Percentiles rank a stretch among this genome's conserved stretches.
phyloP scores from a whole-genome alignment of 2,797 vertebrate genomes.

The Rhyacichthys aspro region DNA sequence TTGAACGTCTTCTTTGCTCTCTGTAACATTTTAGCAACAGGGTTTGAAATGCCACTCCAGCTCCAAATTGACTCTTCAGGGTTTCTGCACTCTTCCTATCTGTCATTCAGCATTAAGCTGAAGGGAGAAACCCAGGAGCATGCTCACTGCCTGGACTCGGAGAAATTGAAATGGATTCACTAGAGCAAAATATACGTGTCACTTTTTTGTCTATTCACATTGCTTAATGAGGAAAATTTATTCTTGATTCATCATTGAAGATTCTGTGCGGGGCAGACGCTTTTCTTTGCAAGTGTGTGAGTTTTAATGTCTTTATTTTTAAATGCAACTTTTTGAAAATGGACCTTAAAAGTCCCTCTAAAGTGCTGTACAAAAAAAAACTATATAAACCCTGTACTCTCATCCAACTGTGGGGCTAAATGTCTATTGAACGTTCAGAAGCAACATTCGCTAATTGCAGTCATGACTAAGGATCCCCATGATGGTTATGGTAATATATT shows the following conservation, averaged over 20 bases:
- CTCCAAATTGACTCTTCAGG: slow-evolving; percentile 74
- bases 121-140: slow-evolving; percentile 33
- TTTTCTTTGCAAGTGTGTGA: background rate
- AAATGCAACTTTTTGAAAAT: too few species aligned
- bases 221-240: slow-evolving; percentile 33
- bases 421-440: slow-evolving; percentile 2
- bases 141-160: slow-evolving; percentile 25
- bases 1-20: slow-evolving; percentile 38
- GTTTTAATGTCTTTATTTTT: too few species aligned
- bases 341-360: too few species aligned
- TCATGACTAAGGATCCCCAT: slow-evolving; percentile 37
- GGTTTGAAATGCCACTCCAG: slow-evolving; percentile 72
- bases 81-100: slow-evolving; percentile 60
- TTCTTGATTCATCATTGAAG: slow-evolving; percentile 3
- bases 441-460: slow-evolving; percentile 21
- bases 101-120: slow-evolving; percentile 70
- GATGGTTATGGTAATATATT: slow-evolving; percentile 42
- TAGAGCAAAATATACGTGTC: slow-evolving; percentile 37
- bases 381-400: too few species aligned
- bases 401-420: slow-evolving; percentile 9
- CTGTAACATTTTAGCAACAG: slow-evolving; percentile 58
- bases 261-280: background rate
- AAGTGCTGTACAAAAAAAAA: too few species aligned
- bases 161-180: slow-evolving; percentile 42
- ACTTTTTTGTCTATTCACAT: slow-evolving; percentile 36